A percentile compares a stretch with the other conserved stretches of the same genome.
These are phyloP conservation scores for Euthynnus affinis DNA, from an alignment of 2,797 vertebrate genomes.

Conservation along the genomic window DNA sequence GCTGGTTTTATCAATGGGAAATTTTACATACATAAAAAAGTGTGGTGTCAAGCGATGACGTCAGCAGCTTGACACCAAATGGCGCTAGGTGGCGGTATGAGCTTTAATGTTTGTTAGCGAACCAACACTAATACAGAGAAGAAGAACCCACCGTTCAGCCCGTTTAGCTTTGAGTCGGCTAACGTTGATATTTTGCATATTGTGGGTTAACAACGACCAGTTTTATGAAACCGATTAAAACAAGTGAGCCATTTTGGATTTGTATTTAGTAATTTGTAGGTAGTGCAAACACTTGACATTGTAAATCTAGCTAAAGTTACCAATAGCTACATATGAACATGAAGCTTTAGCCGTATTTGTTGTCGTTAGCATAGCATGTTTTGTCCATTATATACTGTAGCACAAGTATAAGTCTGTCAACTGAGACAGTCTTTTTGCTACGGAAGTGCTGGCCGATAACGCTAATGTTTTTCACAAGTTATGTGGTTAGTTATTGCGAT, in stretches of 20 bases:
- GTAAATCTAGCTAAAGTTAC: constrained; percentile 18
- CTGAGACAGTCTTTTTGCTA: not conserved
- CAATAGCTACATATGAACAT: not conserved
- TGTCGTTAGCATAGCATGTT: constrained; percentile 38
- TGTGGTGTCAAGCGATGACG: no score
- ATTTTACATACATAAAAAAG: no score
- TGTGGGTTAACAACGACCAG: not conserved
- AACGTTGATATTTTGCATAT: not conserved
- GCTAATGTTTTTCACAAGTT: not conserved
- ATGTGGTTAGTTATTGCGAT: not conserved
- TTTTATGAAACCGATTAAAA: constrained; percentile 1
- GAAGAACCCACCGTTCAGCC: constrained; percentile 30
- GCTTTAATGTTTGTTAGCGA: not conserved
- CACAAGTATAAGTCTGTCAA: not conserved
- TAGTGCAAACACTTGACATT: not conserved
- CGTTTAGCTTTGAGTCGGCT: not conserved
- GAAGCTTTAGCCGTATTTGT: constrained; percentile 28
- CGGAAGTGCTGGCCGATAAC: not conserved
- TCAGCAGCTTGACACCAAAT: not conserved
- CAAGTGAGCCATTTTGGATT: not conserved
- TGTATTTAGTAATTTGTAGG: not conserved
- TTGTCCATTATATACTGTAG: not conserved
- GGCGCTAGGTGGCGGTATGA: constrained; percentile 40
- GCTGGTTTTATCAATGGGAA: no score
- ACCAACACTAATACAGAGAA: not conserved